Base-by-base conservation (phyloP, 2,888 invertebrate genomes). In the Atethmia centrago region DNA sequence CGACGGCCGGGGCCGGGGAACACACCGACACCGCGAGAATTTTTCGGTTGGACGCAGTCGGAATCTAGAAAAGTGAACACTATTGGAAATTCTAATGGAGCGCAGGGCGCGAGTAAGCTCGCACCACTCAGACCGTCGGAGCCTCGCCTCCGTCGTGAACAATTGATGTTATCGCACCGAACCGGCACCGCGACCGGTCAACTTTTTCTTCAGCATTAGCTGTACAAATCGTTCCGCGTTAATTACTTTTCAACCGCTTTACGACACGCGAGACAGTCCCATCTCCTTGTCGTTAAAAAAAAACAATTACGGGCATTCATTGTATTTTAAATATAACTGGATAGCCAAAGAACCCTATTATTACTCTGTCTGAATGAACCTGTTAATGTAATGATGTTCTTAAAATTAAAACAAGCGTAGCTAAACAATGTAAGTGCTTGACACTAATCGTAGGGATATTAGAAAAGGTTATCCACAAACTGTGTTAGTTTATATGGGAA, bases 301-400 rank as follows among this genome's bases (percentile, higher is more conserved):
- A 91, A 90, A 88, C 83, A 85, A 88, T 87, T 89, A 87, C 86
- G 85, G 88, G 87, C 87, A 85, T 89, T 89, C 84, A 84, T 90
- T 92, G 88, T 90, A 89, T 92, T 90, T 88, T 92, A 91, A 91
- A 92, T 90, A 91, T 92, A 91, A 92, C 90, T 90, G 88, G 91
- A 90, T 90, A 91, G 90, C 88, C 86, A 87, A 89, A 85, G 85
- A 81, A 80, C 76, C 75, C 85, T 88, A 88, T 91, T 91, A 92
- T 92, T 92, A 91, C 89, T 89, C 87, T 90, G 87, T 90, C 88
- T 85, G 83, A 88, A 88, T 85, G 85, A 88, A 86, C 86, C 84
- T 87, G 88, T 93, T 84, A 90, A 90, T 92, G 91, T 90, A 90
- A 91, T 90, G 87, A 88, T 87, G 86, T 89, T 89, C 90, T 90